Evolutionary conservation across 1,140 invertebrate genomes (phyloP).

Genomic region (Saxidomus purpurata): DNA sequence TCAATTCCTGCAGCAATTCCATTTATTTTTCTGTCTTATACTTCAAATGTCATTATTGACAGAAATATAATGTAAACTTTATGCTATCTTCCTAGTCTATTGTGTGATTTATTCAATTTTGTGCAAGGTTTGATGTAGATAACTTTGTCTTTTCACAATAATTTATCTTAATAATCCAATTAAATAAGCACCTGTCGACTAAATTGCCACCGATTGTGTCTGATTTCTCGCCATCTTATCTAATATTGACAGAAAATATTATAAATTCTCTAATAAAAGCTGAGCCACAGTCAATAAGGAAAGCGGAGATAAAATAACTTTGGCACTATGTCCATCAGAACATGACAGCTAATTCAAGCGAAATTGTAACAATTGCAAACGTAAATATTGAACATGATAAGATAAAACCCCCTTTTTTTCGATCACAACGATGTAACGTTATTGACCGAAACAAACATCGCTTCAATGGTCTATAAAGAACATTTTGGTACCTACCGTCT

Average conservation of each 20-base stretch:
- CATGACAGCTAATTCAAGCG: slow-evolving; percentile 8
- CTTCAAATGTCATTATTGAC: neutral
- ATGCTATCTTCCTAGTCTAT: neutral
- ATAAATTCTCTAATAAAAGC: slow-evolving; percentile 26
- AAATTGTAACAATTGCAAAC: slow-evolving; percentile 7
- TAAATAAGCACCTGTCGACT: slow-evolving; percentile 31
- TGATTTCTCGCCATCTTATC: slow-evolving; percentile 11
- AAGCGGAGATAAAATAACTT: slow-evolving; percentile 19
- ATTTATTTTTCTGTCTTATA: too few relatives aligned
- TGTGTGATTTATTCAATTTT: neutral
- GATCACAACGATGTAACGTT: neutral
- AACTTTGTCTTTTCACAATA: slow-evolving; percentile 21
- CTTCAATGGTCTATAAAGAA: neutral
- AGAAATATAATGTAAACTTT: neutral
- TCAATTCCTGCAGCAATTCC: too few relatives aligned
- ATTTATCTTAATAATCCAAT: slow-evolving; percentile 36
- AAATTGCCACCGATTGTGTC: slow-evolving; percentile 8
- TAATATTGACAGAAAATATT: slow-evolving; percentile 46
- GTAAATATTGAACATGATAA: slow-evolving; percentile 17
- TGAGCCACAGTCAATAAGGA: neutral
- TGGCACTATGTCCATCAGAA: neutral
- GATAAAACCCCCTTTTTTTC: neutral
- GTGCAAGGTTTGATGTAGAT: neutral
- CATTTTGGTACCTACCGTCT: neutral
- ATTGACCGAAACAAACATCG: neutral